phyloP scores from a whole-genome alignment of 2,888 invertebrate genomes.

The Rosalia funebris region DNA sequence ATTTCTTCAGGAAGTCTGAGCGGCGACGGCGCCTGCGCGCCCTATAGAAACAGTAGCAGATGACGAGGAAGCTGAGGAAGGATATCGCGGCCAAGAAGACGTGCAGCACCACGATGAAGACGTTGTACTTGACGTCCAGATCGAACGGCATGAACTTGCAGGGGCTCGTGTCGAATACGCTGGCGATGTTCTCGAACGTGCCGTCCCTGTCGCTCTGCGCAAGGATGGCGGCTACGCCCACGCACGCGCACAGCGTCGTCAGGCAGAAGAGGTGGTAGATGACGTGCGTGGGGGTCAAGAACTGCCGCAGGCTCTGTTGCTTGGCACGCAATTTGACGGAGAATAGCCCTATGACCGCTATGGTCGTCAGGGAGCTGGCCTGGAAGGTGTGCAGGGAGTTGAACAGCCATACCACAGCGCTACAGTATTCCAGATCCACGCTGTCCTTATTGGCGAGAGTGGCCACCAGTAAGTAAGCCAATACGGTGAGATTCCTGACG shows the following conservation, averaged over 20 bases:
- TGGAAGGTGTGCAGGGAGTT: constrained; percentile 67
- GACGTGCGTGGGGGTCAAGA: constrained; percentile 62
- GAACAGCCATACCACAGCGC: constrained; percentile 65
- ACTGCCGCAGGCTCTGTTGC: constrained; percentile 58
- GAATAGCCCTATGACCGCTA: constrained; percentile 65
- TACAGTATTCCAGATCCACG: constrained; percentile 61
- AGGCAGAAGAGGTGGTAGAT: constrained; percentile 67
- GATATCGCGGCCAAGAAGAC: constrained; percentile 65
- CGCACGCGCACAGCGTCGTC: constrained; percentile 66
- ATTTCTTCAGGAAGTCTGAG: constrained; percentile 62
- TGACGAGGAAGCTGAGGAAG: constrained; percentile 62
- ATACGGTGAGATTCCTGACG: constrained; percentile 61
- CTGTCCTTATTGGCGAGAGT: constrained; percentile 47
- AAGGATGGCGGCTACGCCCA: constrained; percentile 67
- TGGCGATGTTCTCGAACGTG: constrained; percentile 20
- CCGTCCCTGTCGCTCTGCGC: constrained; percentile 54
- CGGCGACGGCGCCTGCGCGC: constrained; percentile 54
- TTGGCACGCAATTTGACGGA: constrained; percentile 59
- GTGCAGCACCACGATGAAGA: constrained; percentile 67
- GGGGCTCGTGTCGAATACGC: constrained; percentile 48
- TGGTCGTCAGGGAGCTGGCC: constrained; percentile 65
- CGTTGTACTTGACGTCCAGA: constrained; percentile 64
- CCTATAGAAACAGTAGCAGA: constrained; percentile 56
- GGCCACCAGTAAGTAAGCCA: constrained; percentile 59
- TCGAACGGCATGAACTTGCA: constrained; percentile 66